These are phyloP conservation scores for Mechanitis messenoides DNA, from an alignment of 2,888 invertebrate species.

Conservation along the genomic window DNA sequence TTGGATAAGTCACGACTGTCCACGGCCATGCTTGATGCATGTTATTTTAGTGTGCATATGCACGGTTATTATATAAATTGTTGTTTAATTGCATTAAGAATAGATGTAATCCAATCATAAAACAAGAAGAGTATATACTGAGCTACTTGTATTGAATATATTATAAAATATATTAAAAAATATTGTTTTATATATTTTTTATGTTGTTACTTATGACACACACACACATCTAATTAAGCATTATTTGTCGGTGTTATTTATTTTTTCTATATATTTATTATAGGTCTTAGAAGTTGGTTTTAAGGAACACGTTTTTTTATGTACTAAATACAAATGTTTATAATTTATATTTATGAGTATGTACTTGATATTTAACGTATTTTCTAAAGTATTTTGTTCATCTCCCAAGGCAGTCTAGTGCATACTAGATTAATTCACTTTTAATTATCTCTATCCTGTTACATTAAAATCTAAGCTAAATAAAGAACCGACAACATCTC, in stretches of 20 bases:
- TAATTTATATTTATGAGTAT: neutral
- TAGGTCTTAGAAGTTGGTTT: too few species aligned
- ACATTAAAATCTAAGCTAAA: neutral
- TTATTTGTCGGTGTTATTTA: too few species aligned
- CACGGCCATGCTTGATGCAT: slow-evolving; percentile 29
- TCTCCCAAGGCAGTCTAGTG: neutral
- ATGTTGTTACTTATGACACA: too few species aligned
- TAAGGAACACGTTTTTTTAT: too few species aligned
- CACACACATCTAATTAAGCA: too few species aligned
- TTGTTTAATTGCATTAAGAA: neutral
- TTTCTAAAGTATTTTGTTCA: neutral
- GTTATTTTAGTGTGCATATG: slow-evolving; percentile 27
- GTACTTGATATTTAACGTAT: neutral
- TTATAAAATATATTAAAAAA: too few species aligned
- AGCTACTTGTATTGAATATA: too few species aligned
- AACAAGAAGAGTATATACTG: too few species aligned
- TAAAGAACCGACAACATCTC: too few species aligned
- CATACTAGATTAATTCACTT: neutral
- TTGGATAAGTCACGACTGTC: slow-evolving; percentile 50
- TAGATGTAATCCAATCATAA: neutral
- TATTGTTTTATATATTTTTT: too few species aligned
- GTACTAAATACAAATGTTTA: too few species aligned
- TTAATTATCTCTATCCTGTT: slow-evolving; percentile 3
- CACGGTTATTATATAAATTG: slow-evolving; percentile 10
- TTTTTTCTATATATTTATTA: too few species aligned